Conservation (phyloP, 2,888 invertebrate species). For the Orthosia incerta region DNA sequence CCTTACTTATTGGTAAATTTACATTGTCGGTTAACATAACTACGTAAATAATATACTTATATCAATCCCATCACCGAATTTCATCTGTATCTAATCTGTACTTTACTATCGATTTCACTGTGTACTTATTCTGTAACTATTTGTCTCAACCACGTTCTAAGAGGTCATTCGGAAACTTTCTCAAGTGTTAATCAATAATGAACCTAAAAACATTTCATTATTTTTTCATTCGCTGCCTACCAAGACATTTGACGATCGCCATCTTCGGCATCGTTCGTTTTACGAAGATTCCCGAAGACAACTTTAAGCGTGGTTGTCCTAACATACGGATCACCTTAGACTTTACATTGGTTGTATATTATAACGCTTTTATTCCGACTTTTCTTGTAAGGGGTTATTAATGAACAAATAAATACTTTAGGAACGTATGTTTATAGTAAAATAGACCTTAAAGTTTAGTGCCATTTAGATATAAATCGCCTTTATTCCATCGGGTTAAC, state of each 20-base stretch:
- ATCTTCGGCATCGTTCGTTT: slow-evolving; percentile 1
- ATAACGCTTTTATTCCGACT: slow-evolving; percentile 7
- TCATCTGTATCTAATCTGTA: slow-evolving; percentile 21
- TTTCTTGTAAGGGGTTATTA: not conserved
- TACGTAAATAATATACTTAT: not conserved
- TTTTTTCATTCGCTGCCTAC: not conserved
- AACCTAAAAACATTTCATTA: not conserved
- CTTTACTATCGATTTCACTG: not conserved
- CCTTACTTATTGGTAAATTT: not conserved
- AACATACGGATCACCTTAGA: not conserved
- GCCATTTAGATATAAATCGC: slow-evolving; percentile 19
- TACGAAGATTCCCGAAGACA: slow-evolving; percentile 12
- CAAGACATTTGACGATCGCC: not conserved
- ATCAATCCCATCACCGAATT: not conserved
- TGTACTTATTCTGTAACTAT: slow-evolving; percentile 12
- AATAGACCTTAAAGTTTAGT: not conserved
- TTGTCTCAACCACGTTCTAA: slow-evolving; percentile 16
- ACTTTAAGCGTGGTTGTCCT: not conserved
- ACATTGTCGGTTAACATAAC: slow-evolving; percentile 7
- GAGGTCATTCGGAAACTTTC: not conserved
- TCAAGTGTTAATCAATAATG: slow-evolving; percentile 19
- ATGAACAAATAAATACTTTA: slow-evolving; percentile 14
- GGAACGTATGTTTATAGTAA: not conserved
- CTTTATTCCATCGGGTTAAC: slow-evolving; percentile 9
- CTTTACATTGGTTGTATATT: slow-evolving; percentile 9